Evolutionary conservation across 2,888 invertebrate species (phyloP).

Genomic region (Netelia melanura): DNA sequence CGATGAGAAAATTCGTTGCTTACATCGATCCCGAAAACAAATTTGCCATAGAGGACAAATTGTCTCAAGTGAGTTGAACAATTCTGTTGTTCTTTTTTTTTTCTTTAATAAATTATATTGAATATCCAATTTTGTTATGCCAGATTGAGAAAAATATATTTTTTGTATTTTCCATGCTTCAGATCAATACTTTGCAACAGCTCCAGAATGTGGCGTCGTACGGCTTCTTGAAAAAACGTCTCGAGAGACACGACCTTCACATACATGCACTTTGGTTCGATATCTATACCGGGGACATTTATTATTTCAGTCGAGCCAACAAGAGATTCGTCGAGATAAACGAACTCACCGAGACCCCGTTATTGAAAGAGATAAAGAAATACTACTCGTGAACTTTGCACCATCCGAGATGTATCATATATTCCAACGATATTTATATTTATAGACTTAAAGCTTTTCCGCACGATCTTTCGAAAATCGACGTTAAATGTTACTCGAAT

Average conservation of each 20-base stretch:
- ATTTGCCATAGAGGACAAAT: slow-evolving; percentile 95
- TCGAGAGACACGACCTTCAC: slow-evolving; percentile 93
- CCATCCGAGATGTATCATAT: not conserved
- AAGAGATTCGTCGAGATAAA: slow-evolving; percentile 95
- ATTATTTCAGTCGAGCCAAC: slow-evolving; percentile 95
- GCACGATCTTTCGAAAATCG: not conserved
- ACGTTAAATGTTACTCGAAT: not conserved
- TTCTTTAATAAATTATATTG: not conserved
- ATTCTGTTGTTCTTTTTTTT: slow-evolving; percentile 50
- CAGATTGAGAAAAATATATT: slow-evolving; percentile 7
- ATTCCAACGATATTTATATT: not conserved
- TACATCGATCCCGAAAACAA: slow-evolving; percentile 97
- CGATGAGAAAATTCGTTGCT: slow-evolving; percentile 94
- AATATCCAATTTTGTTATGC: not conserved
- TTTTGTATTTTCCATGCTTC: slow-evolving; percentile 67
- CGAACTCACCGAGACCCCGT: slow-evolving; percentile 91
- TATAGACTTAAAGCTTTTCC: not conserved
- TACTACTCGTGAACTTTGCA: slow-evolving; percentile 89
- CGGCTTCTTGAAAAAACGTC: slow-evolving; percentile 93
- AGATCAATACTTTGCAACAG: slow-evolving; percentile 96
- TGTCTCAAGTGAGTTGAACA: slow-evolving; percentile 92
- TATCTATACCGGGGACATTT: slow-evolving; percentile 98
- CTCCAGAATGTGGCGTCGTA: slow-evolving; percentile 97
- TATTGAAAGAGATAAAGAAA: slow-evolving; percentile 91
- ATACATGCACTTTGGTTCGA: slow-evolving; percentile 99